Evolutionary conservation across 2,797 vertebrate genomes (phyloP).

Genomic region (Gobio occitaniae): DNA sequence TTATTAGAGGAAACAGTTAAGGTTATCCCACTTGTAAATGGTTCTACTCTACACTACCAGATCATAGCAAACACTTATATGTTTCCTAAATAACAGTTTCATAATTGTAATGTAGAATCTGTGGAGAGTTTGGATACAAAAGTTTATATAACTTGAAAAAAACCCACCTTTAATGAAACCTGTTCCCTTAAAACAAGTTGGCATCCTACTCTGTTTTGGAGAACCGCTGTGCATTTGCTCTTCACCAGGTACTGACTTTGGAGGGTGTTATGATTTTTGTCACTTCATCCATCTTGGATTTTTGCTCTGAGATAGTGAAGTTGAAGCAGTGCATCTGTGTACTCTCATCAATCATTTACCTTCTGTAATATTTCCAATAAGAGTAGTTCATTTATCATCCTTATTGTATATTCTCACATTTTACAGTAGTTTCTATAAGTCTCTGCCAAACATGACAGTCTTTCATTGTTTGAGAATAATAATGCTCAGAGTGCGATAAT

Average conservation of each 20-base stretch:
- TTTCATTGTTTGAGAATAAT: slow-evolving; percentile 18
- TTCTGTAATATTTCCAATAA: slow-evolving; percentile 31
- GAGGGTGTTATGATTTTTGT: slow-evolving; percentile 33
- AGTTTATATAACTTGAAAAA: slow-evolving; percentile 21
- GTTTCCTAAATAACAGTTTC: slow-evolving; percentile 43
- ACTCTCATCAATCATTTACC: slow-evolving; percentile 18
- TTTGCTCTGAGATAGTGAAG: slow-evolving; percentile 40
- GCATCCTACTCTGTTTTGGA: slow-evolving; percentile 10
- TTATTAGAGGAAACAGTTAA: slow-evolving; percentile 30
- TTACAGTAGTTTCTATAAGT: slow-evolving; percentile 20
- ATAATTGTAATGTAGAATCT: slow-evolving; percentile 30
- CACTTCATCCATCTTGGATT: slow-evolving; percentile 48
- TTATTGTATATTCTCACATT: slow-evolving; percentile 28
- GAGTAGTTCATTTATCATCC: slow-evolving; percentile 24
- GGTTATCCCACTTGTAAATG: slow-evolving; percentile 55
- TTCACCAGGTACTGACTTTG: slow-evolving; percentile 22
- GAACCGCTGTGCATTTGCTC: slow-evolving; percentile 19
- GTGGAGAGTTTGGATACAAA: slow-evolving; percentile 27
- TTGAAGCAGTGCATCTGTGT: slow-evolving; percentile 21
- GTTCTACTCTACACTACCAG: slow-evolving; percentile 28
- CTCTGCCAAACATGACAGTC: slow-evolving; percentile 9
- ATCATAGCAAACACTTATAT: slow-evolving; percentile 40
- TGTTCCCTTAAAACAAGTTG: slow-evolving; percentile 6
- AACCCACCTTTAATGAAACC: neutral
- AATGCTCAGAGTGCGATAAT: slow-evolving; percentile 16